Base-by-base conservation (phyloP, 1,140 invertebrate genomes). In the Drosophila dunni region DNA sequence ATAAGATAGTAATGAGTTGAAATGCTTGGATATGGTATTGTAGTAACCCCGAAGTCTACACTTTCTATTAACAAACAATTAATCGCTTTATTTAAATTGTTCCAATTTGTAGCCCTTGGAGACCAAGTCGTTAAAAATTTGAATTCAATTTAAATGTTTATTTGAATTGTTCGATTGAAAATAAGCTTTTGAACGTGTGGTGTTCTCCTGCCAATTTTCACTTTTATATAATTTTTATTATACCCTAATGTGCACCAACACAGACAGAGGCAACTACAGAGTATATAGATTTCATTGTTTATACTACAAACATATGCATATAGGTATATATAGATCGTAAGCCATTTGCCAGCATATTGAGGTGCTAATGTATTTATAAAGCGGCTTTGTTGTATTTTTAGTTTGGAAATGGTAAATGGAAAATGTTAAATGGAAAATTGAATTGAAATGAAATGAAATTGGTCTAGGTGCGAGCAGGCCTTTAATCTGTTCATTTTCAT, bases 291-390 rank as follows among this genome's bases (percentile, higher is more conserved):
- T 34, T 13, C 29, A 13, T 15, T 53, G 50, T 53, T 53, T 53
- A 53, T 7, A 15, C 24, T 56, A 17, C 13, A 48, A 1, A 38
- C 33, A 67, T 33, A 61, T 63, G 7, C 51, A 20, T n/a, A 24
- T 45, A 15, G 29, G 44, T 13, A 33, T 66, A 15, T 75, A 44
- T 71, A 40, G 50, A 75, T 72, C 44, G 44, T 50, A 61, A 77
- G 64, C 81, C 79, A 75, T 85, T 78, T 78, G 73, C 50, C 66
- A 40, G 65, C 68, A 73, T 60, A 78, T 88, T 69, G 80, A 88
- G 83, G 83, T 88, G 84, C 78, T 84, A 89, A 90, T 84, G 85
- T 89, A 90, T 89, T 89, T 89, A 89, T 89, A 89, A 90, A 90
- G 85, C 84, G 85, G 81, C 71, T 74, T 75, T 71, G 42, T 53